Conservation (phyloP, 2,888 invertebrate genomes). For the Cylindroiulus punctatus region DNA sequence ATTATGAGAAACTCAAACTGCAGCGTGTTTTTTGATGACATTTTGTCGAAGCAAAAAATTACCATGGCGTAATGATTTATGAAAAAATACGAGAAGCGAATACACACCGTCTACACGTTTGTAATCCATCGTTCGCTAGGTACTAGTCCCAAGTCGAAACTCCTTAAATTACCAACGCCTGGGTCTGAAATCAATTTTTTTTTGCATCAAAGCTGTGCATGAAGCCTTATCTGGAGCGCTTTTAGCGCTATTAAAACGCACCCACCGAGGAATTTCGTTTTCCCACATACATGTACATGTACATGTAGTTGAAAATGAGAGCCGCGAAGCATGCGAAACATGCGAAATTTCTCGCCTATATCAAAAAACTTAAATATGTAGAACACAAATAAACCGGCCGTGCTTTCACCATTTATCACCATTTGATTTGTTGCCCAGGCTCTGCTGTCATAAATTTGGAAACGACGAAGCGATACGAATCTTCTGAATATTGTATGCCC, state of each 20-base stretch:
- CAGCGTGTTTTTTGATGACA: neutral
- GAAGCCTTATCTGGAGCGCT: slow-evolving; percentile 30
- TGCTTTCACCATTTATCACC: slow-evolving; percentile 1
- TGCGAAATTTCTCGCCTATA: neutral
- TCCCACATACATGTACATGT: too few species aligned
- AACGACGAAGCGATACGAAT: neutral
- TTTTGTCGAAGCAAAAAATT: neutral
- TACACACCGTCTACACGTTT: neutral
- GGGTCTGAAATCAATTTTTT: slow-evolving; percentile 33
- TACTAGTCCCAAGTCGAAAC: neutral
- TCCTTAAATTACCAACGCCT: slow-evolving; percentile 34
- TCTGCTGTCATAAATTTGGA: neutral
- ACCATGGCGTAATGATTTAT: neutral
- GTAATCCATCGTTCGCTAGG: neutral
- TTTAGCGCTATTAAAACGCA: slow-evolving; percentile 3
- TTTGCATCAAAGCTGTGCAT: neutral
- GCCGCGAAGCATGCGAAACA: neutral
- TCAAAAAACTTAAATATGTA: slow-evolving; percentile 16
- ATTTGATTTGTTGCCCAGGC: neutral
- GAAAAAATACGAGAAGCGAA: neutral
- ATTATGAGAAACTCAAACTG: neutral
- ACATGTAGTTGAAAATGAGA: neutral
- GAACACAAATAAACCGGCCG: neutral
- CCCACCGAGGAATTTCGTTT: neutral
- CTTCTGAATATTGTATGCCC: slow-evolving; percentile 2